Conservation (phyloP, 2,888 invertebrate species). For the Julus scanicus region DNA sequence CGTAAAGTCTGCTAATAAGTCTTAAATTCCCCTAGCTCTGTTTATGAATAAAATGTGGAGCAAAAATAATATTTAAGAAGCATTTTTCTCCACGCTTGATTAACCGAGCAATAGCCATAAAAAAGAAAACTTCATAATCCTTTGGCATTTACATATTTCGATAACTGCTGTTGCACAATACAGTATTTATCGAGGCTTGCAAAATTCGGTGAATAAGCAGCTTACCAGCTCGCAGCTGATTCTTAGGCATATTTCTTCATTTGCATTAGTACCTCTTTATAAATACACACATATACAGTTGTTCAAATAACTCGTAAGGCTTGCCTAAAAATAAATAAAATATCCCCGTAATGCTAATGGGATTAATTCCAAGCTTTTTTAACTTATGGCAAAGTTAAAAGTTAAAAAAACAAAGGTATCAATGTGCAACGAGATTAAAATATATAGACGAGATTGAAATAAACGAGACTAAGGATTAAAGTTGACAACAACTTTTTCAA, state of each 20-base stretch:
- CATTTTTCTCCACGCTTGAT: background rate
- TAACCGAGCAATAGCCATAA: background rate
- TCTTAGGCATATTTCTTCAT: slow-evolving; percentile 3
- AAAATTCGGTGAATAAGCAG: background rate
- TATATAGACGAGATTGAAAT: no score
- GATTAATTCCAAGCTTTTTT: background rate
- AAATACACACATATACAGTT: background rate
- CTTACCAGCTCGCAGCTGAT: slow-evolving; percentile 17
- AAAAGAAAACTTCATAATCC: slow-evolving; percentile 40
- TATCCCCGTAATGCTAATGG: background rate
- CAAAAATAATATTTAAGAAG: background rate
- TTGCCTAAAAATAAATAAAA: slow-evolving; percentile 3
- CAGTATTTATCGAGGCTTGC: background rate
- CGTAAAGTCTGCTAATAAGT: background rate
- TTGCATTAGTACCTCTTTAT: background rate
- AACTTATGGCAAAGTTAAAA: background rate
- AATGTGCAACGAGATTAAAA: no score
- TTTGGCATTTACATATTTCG: slow-evolving; percentile 25
- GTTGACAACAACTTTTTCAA: no score
- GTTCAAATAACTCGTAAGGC: background rate
- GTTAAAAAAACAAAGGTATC: no score
- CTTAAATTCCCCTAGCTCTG: background rate
- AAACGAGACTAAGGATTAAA: no score
- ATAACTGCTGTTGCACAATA: slow-evolving; percentile 9
- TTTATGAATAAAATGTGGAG: background rate